Percentiles rank a stretch among this genome's conserved stretches.
phyloP scores from a whole-genome alignment of 2,113 vertebrate species.

The Elanoides forficatus region DNA sequence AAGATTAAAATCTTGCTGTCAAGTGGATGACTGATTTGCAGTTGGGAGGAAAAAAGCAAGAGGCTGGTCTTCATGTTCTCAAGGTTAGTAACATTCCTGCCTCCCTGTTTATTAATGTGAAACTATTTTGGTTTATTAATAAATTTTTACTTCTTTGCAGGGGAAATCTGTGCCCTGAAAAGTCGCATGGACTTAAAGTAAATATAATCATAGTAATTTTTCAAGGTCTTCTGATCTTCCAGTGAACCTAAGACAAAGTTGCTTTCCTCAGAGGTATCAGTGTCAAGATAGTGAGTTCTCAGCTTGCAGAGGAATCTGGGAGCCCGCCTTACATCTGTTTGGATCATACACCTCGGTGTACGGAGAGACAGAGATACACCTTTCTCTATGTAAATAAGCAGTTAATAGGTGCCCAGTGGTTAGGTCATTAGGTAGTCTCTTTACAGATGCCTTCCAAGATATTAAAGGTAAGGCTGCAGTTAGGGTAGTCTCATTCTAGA shows the following conservation, averaged over 20 bases:
- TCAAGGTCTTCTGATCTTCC: not conserved
- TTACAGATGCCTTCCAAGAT: not conserved
- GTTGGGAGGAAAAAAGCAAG: not conserved
- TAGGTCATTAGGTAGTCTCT: not conserved
- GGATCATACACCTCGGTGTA: not conserved
- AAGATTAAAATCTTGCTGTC: not conserved
- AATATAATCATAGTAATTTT: not conserved
- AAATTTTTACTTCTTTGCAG: constrained; percentile 61
- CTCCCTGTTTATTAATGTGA: not conserved
- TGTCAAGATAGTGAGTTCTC: not conserved
- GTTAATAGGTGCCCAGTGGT: not conserved
- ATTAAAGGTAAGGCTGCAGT: not conserved
- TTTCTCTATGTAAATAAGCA: not conserved
- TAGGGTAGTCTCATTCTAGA: not conserved
- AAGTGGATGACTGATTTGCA: not conserved
- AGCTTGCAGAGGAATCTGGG: not conserved
- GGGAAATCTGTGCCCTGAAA: constrained; percentile 36
- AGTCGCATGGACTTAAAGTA: constrained; percentile 19
- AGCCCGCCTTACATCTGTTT: not conserved
- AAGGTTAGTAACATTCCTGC: constrained; percentile 42
- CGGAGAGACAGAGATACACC: rapidly evolving
- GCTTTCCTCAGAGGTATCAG: not conserved
- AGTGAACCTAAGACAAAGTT: not conserved
- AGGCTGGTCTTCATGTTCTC: not conserved
- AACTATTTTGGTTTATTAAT: constrained; percentile 32